phyloP scores from a whole-genome alignment of 2,888 invertebrate genomes.

The Charanyca ferruginea region DNA sequence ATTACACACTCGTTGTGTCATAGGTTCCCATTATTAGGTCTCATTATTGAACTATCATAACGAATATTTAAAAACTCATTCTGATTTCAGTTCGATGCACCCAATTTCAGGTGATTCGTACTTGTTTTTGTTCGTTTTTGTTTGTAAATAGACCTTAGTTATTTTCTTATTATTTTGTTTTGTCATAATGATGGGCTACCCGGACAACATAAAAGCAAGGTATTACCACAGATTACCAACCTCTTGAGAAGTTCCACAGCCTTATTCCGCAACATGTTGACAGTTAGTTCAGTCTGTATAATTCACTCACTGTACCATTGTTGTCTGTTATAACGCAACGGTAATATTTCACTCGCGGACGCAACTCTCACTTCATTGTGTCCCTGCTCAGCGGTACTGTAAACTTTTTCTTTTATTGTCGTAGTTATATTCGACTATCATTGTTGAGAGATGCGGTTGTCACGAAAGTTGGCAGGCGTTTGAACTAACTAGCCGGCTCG shows the following conservation, averaged over 20 bases:
- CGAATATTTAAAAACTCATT: no score
- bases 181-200: conserved; percentile 13
- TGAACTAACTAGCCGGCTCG: conserved; percentile 72
- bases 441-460: conserved; percentile 70
- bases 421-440: conserved; percentile 46
- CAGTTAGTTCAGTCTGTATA: conserved; percentile 36
- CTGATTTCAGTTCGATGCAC: not conserved
- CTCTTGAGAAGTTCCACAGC: conserved; percentile 75
- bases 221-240: conserved; percentile 52
- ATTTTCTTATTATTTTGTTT: not conserved
- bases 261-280: conserved; percentile 74
- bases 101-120: not conserved
- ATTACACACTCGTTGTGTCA: not conserved
- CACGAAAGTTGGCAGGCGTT: conserved; percentile 81
- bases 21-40: no score
- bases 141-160: not conserved
- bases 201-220: conserved; percentile 32
- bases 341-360: conserved; percentile 40
- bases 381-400: conserved; percentile 27
- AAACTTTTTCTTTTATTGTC: conserved; percentile 47
- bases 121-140: not conserved
- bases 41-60: no score
- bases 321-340: conserved; percentile 27
- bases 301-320: conserved; percentile 49
- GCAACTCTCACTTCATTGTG: conserved; percentile 54